Evolutionary conservation across 2,113 vertebrate species (phyloP).

Genomic region (Sceloporus undulatus): DNA sequence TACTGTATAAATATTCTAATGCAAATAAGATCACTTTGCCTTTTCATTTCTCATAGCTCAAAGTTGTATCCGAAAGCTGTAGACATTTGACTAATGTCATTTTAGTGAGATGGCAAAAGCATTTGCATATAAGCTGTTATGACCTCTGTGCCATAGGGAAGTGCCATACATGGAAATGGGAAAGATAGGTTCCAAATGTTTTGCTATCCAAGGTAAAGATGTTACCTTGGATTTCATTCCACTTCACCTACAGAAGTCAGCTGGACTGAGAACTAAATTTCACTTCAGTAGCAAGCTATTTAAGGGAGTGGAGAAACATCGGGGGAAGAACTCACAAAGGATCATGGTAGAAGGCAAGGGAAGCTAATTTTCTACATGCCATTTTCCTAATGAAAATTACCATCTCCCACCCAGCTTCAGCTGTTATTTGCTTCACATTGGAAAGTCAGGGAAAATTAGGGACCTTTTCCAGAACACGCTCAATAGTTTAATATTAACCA

Average conservation of each 20-base stretch:
- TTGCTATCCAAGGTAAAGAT: not conserved
- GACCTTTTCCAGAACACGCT: not conserved
- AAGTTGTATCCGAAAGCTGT: slow-evolving; percentile 30
- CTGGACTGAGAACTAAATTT: too few relatives aligned
- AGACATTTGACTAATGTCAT: slow-evolving; percentile 58
- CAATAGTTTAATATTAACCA: not conserved
- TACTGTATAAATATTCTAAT: slow-evolving; percentile 34
- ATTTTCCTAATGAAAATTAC: not conserved
- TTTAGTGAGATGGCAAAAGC: slow-evolving; percentile 37
- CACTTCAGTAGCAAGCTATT: too few relatives aligned
- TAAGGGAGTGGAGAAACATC: too few relatives aligned
- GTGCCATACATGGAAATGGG: slow-evolving; percentile 21
- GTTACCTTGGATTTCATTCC: too few relatives aligned
- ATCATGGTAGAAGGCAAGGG: not conserved
- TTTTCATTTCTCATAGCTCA: slow-evolving; percentile 42
- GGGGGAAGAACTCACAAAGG: not conserved
- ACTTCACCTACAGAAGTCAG: too few relatives aligned
- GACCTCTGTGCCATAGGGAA: slow-evolving; percentile 3
- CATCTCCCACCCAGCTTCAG: not conserved
- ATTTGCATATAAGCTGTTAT: slow-evolving; percentile 54
- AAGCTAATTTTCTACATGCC: not conserved
- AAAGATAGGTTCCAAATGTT: not conserved
- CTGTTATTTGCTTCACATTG: too few relatives aligned
- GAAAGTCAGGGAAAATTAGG: not conserved
- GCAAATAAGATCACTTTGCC: slow-evolving; percentile 59